Conservation (phyloP, 2,113 vertebrate genomes). For the Saccopteryx bilineata region DNA sequence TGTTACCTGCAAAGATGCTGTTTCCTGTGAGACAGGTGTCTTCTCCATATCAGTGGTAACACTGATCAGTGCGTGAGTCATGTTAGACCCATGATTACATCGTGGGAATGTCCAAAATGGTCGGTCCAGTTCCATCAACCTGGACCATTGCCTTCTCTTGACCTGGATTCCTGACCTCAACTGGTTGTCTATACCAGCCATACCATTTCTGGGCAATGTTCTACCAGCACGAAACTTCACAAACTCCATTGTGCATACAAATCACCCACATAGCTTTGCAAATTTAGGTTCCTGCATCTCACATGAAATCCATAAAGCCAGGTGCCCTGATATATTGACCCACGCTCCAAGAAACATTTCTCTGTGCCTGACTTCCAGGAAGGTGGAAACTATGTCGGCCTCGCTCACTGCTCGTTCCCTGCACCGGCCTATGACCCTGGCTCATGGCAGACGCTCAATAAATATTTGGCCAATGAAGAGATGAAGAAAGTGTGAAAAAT, state of each 20-base stretch:
- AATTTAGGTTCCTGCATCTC: neutral
- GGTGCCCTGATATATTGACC: neutral
- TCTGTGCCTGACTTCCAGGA: neutral
- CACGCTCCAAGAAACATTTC: neutral
- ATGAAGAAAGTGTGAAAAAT: neutral
- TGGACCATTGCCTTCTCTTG: neutral
- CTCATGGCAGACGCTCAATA: neutral
- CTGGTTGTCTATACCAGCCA: neutral
- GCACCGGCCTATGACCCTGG: no score
- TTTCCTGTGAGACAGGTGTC: neutral
- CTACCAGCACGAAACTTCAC: neutral
- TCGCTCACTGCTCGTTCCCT: neutral
- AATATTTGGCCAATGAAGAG: constrained; percentile 2
- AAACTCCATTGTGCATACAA: neutral
- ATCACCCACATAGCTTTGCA: neutral
- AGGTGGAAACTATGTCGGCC: neutral
- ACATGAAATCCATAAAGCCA: neutral
- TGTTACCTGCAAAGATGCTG: neutral
- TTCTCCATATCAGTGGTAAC: neutral
- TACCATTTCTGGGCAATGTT: neutral
- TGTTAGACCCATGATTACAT: neutral
- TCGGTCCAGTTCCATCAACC: neutral
- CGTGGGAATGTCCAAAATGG: neutral
- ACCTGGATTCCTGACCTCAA: neutral
- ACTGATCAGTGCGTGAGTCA: neutral